A percentile compares a stretch with the other conserved stretches of the same genome.
Conservation (phyloP, 2,113 vertebrate species). For the Cyrtonyx montezumae region DNA sequence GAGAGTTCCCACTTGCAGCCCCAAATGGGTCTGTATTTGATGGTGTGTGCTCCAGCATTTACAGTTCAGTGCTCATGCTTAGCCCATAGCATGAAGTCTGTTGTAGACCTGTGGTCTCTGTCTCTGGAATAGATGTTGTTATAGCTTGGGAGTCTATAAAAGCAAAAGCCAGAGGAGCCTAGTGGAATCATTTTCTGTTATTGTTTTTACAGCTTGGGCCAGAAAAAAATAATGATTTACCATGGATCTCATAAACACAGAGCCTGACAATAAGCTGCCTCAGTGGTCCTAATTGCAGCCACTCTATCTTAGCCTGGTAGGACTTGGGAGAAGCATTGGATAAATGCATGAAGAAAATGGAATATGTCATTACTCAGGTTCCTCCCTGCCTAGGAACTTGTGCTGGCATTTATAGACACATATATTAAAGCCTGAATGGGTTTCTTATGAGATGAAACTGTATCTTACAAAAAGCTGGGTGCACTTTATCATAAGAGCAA, state of each 20-base stretch:
- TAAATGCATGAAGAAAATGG: not conserved
- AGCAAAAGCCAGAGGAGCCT: not conserved
- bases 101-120: not conserved
- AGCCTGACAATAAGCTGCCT: not conserved
- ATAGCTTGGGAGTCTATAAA: not conserved
- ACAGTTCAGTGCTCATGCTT: fast-evolving
- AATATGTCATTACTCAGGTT: not conserved
- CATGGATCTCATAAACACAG: not conserved
- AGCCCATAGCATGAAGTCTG: fast-evolving
- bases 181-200: not conserved
- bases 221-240: not conserved
- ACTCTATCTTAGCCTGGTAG: not conserved
- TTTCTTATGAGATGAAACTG: not conserved
- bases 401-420: not conserved
- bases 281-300: not conserved
- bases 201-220: not conserved
- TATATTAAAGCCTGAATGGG: not conserved
- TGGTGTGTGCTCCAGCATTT: not conserved
- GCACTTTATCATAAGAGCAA: fast-evolving
- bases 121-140: not conserved
- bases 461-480: not conserved
- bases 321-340: fast-evolving
- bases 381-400: not conserved
- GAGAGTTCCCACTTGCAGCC: not conserved
- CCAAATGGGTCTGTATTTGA: not conserved